Base-by-base conservation (phyloP, 64 coral and sea anemone species). In the Cladopsammia gracilis region DNA sequence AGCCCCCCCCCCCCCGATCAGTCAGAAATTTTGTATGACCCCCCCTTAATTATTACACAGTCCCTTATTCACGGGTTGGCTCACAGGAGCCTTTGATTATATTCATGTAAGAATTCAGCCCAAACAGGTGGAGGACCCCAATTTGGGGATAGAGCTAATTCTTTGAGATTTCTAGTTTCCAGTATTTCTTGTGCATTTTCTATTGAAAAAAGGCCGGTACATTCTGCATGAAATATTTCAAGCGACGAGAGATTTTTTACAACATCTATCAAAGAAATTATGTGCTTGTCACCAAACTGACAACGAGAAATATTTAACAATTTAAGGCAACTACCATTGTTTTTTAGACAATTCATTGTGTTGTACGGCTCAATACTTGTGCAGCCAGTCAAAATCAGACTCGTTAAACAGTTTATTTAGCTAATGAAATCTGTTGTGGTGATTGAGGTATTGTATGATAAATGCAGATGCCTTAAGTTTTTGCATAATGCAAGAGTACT, bases 201-300 rank as follows among this genome's bases (percentile, higher is more conserved):
- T 87, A 71, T 87, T 72, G 84, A 87, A 87, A 87, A 87, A 48
- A 87, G 84, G 84, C 66, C 49, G 84, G 68, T 57, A 67, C 84
- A 72, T 87, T 87, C 84, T 87, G 84, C 84, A 72, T 87, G 84
- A 72, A 87, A 72, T 87, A 87, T 26, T 87, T 87, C 84, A 72
- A 72, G 65, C 66, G 84, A 87, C 84, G 84, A 57, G 84, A 87
- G 84, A 87, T 72, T 87, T 87, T 83, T 87, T 87, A 75, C 68
- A 88, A 75, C 68, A 88, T 88, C 70, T 74, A 88, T 88, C 86
- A 88, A 88, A 85, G 64, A 85, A 85, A 62, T 71, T 88, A 88
- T 88, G 76, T 88, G 86, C 70, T 88, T 56, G 86, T 88, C 86
- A 88, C 86, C 86, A 88, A 87, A 88, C 86, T 88, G 86, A 88